Conservation (phyloP, 2,888 invertebrate genomes). For the Eupithecia subumbrata region DNA sequence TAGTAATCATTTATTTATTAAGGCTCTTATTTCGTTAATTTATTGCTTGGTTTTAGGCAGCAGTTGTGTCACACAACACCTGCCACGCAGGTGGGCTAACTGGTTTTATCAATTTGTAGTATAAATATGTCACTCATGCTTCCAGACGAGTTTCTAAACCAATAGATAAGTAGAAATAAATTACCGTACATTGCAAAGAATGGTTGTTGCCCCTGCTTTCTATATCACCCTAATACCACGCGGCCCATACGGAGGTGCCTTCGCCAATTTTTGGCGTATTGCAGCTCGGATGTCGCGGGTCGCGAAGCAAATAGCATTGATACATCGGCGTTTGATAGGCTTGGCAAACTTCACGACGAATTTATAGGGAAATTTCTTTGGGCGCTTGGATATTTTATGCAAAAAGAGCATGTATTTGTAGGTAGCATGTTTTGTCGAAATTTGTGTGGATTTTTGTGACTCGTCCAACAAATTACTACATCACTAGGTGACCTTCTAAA, state of each 20-base stretch:
- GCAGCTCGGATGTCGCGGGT: slow-evolving; percentile 29
- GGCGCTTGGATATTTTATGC: not conserved
- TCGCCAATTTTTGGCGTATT: slow-evolving; percentile 36
- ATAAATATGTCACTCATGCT: not conserved
- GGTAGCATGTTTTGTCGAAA: not conserved
- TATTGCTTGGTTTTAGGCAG: not conserved
- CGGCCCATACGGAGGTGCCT: slow-evolving; percentile 35
- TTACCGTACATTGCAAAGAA: not conserved
- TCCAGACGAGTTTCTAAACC: not conserved
- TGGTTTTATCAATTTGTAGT: not conserved
- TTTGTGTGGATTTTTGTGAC: not conserved
- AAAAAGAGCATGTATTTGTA: not conserved
- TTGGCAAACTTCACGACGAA: not conserved
- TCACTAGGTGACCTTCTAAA: not conserved
- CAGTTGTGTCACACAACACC: not conserved
- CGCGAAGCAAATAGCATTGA: slow-evolving; percentile 22
- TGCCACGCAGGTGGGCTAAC: too few relatives aligned
- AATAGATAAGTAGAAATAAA: not conserved
- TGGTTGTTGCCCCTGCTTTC: slow-evolving; percentile 5
- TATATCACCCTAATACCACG: not conserved
- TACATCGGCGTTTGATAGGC: not conserved
- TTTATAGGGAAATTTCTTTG: not conserved
- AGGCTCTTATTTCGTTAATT: too few relatives aligned
- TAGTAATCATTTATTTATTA: too few relatives aligned
- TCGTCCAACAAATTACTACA: not conserved